Conservation (phyloP, 2,797 vertebrate genomes). For the Schizopygopsis malacanthus region DNA sequence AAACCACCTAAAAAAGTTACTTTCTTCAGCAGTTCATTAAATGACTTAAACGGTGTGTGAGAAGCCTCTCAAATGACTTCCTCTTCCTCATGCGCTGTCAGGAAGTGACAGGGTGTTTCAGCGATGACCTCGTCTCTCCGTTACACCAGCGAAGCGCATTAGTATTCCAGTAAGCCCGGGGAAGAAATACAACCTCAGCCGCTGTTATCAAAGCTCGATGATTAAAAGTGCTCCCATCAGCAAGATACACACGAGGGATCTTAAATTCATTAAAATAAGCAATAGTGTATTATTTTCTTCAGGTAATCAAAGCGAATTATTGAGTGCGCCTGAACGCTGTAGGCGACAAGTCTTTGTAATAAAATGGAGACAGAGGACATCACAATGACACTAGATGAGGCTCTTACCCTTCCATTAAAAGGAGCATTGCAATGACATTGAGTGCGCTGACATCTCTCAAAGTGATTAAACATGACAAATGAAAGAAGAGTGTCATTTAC, state of each 20-base stretch:
- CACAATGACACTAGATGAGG: slow-evolving; percentile 20
- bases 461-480: slow-evolving; percentile 43
- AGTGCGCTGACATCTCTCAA: neutral
- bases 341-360: slow-evolving; percentile 73
- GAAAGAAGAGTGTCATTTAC: slow-evolving; percentile 30
- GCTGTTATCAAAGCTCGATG: slow-evolving; percentile 69
- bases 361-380: slow-evolving; percentile 42
- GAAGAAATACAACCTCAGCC: slow-evolving; percentile 58
- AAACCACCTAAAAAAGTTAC: neutral
- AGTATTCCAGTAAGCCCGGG: slow-evolving; percentile 46
- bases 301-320: slow-evolving; percentile 80
- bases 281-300: slow-evolving; percentile 80
- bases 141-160: slow-evolving; percentile 34
- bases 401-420: slow-evolving; percentile 32
- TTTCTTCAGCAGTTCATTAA: slow-evolving; percentile 29
- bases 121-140: slow-evolving; percentile 32
- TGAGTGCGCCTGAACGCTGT: slow-evolving; percentile 70
- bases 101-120: slow-evolving; percentile 36
- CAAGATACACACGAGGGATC: slow-evolving; percentile 70
- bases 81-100: slow-evolving; percentile 24
- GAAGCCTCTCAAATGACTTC: slow-evolving; percentile 17
- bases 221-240: slow-evolving; percentile 79
- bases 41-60: slow-evolving; percentile 17
- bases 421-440: slow-evolving; percentile 12
- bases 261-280: slow-evolving; percentile 83